Evolutionary conservation across 2,113 vertebrate genomes (phyloP).

Genomic region (Myotis brandtii): DNA sequence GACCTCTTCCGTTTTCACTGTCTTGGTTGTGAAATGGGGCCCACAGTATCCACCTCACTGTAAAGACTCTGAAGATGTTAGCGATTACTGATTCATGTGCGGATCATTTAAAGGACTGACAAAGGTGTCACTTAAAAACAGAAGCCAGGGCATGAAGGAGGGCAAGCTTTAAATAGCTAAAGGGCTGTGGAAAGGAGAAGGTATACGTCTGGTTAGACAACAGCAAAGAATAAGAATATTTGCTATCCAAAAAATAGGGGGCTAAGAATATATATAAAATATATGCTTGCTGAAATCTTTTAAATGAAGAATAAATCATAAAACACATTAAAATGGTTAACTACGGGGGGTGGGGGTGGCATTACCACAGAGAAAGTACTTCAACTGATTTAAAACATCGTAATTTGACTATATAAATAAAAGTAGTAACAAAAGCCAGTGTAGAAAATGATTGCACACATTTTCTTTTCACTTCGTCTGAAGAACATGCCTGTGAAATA

Average conservation of each 20-base stretch:
- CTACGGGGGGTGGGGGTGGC: background rate
- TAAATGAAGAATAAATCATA: background rate
- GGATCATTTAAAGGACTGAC: background rate
- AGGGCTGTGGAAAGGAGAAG: background rate
- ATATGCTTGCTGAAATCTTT: background rate
- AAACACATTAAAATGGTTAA: background rate
- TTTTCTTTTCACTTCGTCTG: background rate
- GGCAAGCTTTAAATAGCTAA: background rate
- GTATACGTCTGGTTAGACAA: background rate
- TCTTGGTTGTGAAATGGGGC: background rate
- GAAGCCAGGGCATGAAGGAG: background rate
- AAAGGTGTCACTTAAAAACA: background rate
- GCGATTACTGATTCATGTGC: background rate
- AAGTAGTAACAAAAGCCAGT: background rate
- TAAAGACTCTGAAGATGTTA: background rate
- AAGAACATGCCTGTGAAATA: background rate
- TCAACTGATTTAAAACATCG: background rate
- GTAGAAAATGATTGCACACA: background rate
- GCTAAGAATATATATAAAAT: background rate
- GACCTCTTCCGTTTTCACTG: background rate
- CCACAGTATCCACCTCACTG: background rate
- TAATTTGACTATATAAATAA: background rate
- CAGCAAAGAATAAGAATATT: background rate
- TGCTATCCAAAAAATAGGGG: background rate
- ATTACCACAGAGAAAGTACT: background rate